Evolutionary conservation across 2,888 invertebrate genomes (phyloP), one percentile per base, ranked within the genome.

Genomic region (Campoletis raptor): DNA sequence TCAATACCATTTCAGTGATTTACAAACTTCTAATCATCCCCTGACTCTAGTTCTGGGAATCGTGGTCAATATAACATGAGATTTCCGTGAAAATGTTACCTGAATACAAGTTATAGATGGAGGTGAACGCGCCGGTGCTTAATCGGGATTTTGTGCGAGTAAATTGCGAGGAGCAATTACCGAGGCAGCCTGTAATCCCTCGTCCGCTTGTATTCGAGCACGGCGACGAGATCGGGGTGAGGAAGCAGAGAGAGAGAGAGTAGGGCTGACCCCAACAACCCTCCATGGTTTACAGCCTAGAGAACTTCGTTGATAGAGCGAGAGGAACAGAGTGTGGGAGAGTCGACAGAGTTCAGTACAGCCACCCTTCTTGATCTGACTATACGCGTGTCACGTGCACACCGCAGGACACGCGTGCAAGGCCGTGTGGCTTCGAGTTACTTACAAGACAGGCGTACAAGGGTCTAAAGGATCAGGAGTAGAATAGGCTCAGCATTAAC

Each of bases 151-250:
- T 91, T 88, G 90, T 81, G 42, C 81, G 90, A 89, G 90, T 91
- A 93, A 93, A 93, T 93, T 93, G 92, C 92, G 89, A 90, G 89
- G 90, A 90, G 92, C 92, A 93, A 93, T 93, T 92, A 93, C 92
- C 90, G 91, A 91, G 91, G 91, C 89, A 69, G 89, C 85, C 89
- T 91, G 91, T 93, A 93, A 93, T 93, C 93, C 92, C 91, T 89
- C 87, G 85, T 87, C 90, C 88, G 86, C 76, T 72, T 37, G 77
- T 66, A 70, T 57, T 83, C 72, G 54, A 73, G 86, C 77, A 82
- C 83, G 81, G 57, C 57, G 6, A 64, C 18, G 76, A 70, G 74
- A 81, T 48, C 21, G 24, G 45, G 57, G 9, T 7, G 76, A 40
- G 18, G 40, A 42, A 37, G 36, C 40, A 54, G 69, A 54, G 74